Percentiles rank a stretch among this genome's conserved stretches.
These are phyloP conservation scores for Drosophila melanosoma DNA, from an alignment of 2,888 invertebrate species.

Conservation along the genomic window DNA sequence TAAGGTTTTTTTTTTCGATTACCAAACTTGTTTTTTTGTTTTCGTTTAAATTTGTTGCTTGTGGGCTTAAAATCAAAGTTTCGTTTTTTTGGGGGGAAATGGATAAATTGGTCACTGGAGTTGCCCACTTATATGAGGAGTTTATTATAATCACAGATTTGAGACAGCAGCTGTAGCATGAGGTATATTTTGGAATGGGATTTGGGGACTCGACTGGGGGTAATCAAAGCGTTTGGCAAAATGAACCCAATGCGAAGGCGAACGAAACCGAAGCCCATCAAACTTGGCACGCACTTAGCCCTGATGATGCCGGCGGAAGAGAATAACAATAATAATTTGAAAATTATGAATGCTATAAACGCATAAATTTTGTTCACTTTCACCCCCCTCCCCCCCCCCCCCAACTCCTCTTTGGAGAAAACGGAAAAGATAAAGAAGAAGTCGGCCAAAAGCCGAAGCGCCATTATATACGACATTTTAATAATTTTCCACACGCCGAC, in stretches of 20 bases:
- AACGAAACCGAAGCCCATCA: constrained; percentile 45
- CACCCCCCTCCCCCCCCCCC: not conserved
- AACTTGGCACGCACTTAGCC: constrained; percentile 65
- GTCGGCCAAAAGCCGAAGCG: constrained; percentile 47
- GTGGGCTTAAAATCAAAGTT: not conserved
- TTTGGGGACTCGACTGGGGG: not conserved
- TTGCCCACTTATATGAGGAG: constrained; percentile 45
- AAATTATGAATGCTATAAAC: constrained; percentile 79
- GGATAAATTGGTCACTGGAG: constrained; percentile 48
- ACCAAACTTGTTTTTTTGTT: not conserved
- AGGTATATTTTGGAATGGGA: not conserved
- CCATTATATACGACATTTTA: constrained; percentile 80
- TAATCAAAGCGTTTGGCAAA: constrained; percentile 50
- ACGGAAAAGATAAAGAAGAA: constrained; percentile 18
- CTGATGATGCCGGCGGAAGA: constrained; percentile 65
- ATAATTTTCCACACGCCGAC: constrained; percentile 77
- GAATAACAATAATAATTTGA: constrained; percentile 78
- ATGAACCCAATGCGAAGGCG: constrained; percentile 27
- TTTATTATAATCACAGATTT: constrained; percentile 28
- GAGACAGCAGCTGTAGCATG: constrained; percentile 20
- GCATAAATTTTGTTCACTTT: constrained; percentile 71
- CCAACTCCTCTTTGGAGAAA: not conserved
- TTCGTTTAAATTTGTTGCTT: not conserved
- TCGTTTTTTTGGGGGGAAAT: constrained; percentile 1
- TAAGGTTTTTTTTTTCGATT: not conserved